These are phyloP conservation scores for Diloba caeruleocephala DNA, from an alignment of 2,888 invertebrate species.

Conservation along the genomic window DNA sequence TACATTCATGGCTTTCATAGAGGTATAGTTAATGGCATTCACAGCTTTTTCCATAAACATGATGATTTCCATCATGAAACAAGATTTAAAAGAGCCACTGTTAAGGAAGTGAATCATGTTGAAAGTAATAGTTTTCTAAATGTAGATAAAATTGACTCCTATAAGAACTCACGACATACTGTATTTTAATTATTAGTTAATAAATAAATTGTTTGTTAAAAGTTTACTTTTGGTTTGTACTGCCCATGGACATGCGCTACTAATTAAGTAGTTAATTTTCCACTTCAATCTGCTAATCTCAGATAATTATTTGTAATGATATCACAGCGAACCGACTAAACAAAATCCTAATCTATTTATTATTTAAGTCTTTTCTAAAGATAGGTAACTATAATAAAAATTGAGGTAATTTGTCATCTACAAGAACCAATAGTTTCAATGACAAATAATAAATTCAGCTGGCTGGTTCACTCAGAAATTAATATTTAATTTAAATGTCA, in stretches of 20 bases:
- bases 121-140: neutral
- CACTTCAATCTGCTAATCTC: no score
- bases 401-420: no score
- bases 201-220: conserved; percentile 20
- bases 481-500: no score
- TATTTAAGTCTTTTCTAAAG: no score
- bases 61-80: conserved; percentile 13
- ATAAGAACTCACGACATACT: neutral
- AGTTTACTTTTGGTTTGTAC: neutral
- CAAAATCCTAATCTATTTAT: no score
- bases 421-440: no score
- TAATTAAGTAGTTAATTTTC: no score
- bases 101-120: neutral
- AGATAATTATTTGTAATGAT: no score
- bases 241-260: neutral
- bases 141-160: conserved; percentile 1
- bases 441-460: no score
- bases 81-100: conserved; percentile 4
- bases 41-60: conserved; percentile 58
- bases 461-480: no score
- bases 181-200: conserved; percentile 2
- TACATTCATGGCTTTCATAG: conserved; percentile 61
- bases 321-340: no score
- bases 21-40: conserved; percentile 62
- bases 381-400: no score